phyloP scores from a whole-genome alignment of 2,888 invertebrate genomes.

The Strigamia transsilvanica region DNA sequence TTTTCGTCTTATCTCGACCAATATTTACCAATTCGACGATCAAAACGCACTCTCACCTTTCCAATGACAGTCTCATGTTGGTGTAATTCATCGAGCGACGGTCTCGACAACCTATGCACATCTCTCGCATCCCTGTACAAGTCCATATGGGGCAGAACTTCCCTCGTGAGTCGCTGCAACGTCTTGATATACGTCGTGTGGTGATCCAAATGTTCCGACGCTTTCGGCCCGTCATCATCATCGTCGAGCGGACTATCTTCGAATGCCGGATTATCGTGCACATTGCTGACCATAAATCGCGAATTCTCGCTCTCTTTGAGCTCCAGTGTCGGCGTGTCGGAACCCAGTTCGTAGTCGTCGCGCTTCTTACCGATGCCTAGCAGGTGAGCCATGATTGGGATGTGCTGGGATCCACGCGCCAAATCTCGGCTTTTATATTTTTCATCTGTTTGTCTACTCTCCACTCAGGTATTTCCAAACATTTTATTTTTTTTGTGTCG shows the following conservation, averaged over 20 bases:
- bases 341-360: conserved; percentile 39
- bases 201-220: conserved; percentile 8
- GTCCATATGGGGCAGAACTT: conserved; percentile 81
- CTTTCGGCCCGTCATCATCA: background rate
- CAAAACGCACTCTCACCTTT: conserved; percentile 30
- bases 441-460: conserved; percentile 6
- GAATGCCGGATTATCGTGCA: conserved; percentile 2
- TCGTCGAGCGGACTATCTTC: background rate
- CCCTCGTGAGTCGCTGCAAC: conserved; percentile 71
- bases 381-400: conserved; percentile 31
- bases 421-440: background rate
- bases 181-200: conserved; percentile 60
- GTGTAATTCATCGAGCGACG: conserved; percentile 84
- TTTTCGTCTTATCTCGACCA: too few relatives aligned
- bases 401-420: background rate
- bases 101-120: conserved; percentile 78
- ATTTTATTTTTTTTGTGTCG: background rate
- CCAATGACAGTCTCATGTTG: conserved; percentile 60
- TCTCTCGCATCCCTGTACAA: conserved; percentile 77
- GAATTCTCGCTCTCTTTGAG: background rate
- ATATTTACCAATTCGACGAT: too few relatives aligned
- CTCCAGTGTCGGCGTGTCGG: background rate
- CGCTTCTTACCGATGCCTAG: conserved; percentile 32
- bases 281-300: conserved; percentile 51
- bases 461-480: conserved; percentile 31